Evolutionary conservation across 1,140 invertebrate genomes (phyloP).

Genomic region (Kradibia gibbosae): DNA sequence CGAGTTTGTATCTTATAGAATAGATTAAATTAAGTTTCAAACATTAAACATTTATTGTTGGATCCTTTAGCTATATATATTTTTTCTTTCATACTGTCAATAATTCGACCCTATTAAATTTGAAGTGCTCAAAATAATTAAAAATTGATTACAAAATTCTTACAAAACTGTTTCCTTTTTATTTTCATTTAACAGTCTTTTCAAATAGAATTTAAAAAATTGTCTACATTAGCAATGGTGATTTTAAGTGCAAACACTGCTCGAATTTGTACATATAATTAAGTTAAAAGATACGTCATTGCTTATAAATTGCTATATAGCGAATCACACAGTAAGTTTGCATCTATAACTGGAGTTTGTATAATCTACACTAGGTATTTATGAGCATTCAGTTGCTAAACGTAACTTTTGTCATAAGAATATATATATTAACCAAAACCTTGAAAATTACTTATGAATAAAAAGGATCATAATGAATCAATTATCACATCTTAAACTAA

Average conservation of each 20-base stretch:
- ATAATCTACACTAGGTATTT: constrained; percentile 26
- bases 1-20: no score
- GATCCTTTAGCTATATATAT: no score
- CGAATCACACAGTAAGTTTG: constrained; percentile 36
- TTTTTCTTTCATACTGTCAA: no score
- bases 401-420: constrained; percentile 37
- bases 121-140: constrained; percentile 22
- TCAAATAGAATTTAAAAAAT: constrained; percentile 13
- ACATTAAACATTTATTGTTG: no score
- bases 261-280: constrained; percentile 35
- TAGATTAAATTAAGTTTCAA: no score
- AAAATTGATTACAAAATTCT: constrained; percentile 5
- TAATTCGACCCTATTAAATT: no score
- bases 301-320: constrained; percentile 21
- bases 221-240: constrained; percentile 1
- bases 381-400: constrained; percentile 43
- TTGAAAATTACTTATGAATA: constrained; percentile 28
- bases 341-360: constrained; percentile 39
- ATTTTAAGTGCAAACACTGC: constrained; percentile 4
- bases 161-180: constrained; percentile 33
- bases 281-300: constrained; percentile 29
- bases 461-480: constrained; percentile 25
- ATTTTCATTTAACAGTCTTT: constrained; percentile 34
- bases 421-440: constrained; percentile 23
- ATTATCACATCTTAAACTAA: constrained; percentile 43